Base-by-base conservation (phyloP, 2,797 vertebrate genomes). In the Aeoliscus strigatus region DNA sequence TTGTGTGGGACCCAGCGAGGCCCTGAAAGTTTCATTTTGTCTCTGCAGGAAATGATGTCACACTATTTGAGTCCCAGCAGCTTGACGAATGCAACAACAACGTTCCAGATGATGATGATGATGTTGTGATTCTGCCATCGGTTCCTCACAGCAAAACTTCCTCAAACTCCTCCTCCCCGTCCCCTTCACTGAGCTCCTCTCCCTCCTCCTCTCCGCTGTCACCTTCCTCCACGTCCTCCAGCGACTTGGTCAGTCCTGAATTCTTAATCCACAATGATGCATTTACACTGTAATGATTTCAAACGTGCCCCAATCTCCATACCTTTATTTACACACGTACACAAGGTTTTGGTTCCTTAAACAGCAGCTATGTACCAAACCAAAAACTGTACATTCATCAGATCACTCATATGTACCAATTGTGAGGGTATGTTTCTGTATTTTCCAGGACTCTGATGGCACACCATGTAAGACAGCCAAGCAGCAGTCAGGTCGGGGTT, bases 81-180 rank as follows among this genome's bases (percentile, higher is more conserved):
- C 87, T 97, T 11, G 94, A 97, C 46, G 91, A 96, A 74, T 90
- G 93, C 85, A 97, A 98, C 89, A 97, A 97, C 86, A 97, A 97
- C 37, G 76, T 96, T 40, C 84, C 90, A 10, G 92, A 92, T 50
- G 91, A 76, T 0, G 92, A 92, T 50, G 91, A 76, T 0, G 77
- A 67, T 1, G 75, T 84, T 3, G 88, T 89, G 63, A 85, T 87
- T 45, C 48, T 81, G 18, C 85, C 90, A 21, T 86, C 88, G 11
- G 87, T 89, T 46, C 77, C 89, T 33, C 84, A 85, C 81, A 92
- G 91, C 86, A 95, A 97, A 87, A 89, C 90, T 63, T 95, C 92
- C 64, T 99, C 94, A 57, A 94, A 91, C 81, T 96, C 92, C 46
- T 97, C 94, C 30, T 96, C 95, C 46, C 91, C 92, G 14, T 88